These are phyloP conservation scores for Ambastaia sidthimunki DNA, from an alignment of 2,797 vertebrate species.

Conservation along the genomic window DNA sequence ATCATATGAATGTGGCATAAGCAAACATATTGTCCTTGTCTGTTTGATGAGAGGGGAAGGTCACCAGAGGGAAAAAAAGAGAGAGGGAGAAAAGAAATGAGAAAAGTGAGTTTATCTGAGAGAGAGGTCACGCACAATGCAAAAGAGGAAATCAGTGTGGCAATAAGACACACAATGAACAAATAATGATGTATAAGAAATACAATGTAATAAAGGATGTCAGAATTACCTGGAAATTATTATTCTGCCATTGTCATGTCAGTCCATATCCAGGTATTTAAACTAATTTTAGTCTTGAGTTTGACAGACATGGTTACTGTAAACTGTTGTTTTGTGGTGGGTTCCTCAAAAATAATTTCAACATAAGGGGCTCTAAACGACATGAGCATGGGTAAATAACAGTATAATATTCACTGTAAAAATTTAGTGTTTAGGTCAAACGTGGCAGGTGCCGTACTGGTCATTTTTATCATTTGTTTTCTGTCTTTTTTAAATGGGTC, in stretches of 20 bases:
- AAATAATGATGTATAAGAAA: not conserved
- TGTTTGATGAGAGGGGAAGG: conserved; percentile 61
- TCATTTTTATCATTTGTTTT: conserved; percentile 37
- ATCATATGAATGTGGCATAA: conserved; percentile 69
- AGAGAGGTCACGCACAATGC: not conserved
- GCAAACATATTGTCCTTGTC: conserved; percentile 62
- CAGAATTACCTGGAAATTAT: not conserved
- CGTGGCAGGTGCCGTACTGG: conserved; percentile 23
- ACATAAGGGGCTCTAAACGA: not conserved
- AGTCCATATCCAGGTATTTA: too few relatives aligned
- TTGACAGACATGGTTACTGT: too few relatives aligned
- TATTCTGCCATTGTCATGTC: too few relatives aligned
- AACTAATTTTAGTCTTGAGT: too few relatives aligned
- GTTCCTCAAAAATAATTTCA: not conserved
- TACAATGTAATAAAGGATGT: not conserved
- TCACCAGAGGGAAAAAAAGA: conserved; percentile 34
- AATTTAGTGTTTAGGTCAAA: conserved; percentile 35
- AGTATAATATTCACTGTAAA: not conserved
- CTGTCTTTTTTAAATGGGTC: conserved; percentile 51
- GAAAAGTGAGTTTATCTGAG: conserved; percentile 22
- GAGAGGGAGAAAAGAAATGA: conserved; percentile 19
- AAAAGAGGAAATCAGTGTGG: not conserved
- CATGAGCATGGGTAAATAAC: not conserved
- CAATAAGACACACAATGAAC: not conserved
- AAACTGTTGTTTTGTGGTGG: too few relatives aligned